phyloP scores from a whole-genome alignment of 53 echinoderm and acorn worm genomes.

The Hippasteria phrygiana region DNA sequence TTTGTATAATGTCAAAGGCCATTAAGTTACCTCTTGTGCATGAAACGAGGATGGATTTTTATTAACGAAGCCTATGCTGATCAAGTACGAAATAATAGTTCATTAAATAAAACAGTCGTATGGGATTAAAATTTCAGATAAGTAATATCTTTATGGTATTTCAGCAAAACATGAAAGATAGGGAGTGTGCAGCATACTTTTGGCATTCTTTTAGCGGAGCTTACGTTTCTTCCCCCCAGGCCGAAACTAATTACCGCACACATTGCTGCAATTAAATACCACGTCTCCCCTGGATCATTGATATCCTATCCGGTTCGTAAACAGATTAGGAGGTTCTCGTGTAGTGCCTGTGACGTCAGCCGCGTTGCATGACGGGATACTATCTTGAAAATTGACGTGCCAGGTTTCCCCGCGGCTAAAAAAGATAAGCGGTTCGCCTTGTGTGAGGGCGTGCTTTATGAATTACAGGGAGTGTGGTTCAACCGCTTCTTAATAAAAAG shows the following conservation, averaged over 20 bases:
- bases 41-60: too few species aligned
- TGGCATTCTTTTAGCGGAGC: constrained; percentile 19
- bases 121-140: not conserved
- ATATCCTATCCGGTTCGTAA: constrained; percentile 1
- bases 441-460: constrained; percentile 54
- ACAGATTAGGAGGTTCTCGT: constrained; percentile 11
- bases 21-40: too few species aligned
- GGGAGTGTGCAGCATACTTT: constrained; percentile 11
- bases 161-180: not conserved
- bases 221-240: not conserved
- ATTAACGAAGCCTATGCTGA: not conserved
- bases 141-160: constrained; percentile 38
- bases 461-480: not conserved
- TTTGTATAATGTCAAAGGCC: too few species aligned
- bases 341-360: constrained; percentile 56
- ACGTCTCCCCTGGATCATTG: not conserved
- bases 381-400: constrained; percentile 58
- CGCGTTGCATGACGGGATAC: constrained; percentile 65
- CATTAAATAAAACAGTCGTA: constrained; percentile 14
- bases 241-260: constrained; percentile 50
- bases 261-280: constrained; percentile 50
- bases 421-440: not conserved
- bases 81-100: not conserved
- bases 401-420: constrained; percentile 33
- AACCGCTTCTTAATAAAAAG: too few species aligned